Evolutionary conservation across 53 echinoderm and acorn worm species (phyloP).

Genomic region (Crossaster papposus): DNA sequence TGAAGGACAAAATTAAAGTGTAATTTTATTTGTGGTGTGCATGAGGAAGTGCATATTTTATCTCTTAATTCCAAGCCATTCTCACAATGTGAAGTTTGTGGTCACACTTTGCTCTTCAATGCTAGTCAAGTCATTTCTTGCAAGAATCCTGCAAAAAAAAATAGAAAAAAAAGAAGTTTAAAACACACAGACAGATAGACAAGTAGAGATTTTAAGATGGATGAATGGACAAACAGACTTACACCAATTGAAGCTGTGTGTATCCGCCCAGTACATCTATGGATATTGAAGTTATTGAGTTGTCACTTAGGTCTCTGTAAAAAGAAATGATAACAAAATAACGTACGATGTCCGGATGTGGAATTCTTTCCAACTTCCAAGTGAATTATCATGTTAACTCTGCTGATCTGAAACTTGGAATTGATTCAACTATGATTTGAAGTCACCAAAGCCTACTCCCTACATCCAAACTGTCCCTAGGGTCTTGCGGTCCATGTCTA

Average conservation of each 20-base stretch:
- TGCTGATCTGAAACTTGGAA: too few relatives aligned
- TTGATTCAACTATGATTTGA: too few relatives aligned
- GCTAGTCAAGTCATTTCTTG: conserved; percentile 34
- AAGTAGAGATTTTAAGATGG: background rate
- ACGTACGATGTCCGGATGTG: too few relatives aligned
- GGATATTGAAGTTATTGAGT: conserved; percentile 6
- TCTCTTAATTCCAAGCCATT: too few relatives aligned
- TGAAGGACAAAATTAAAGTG: too few relatives aligned
- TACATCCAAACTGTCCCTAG: background rate
- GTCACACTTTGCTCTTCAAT: conserved; percentile 25
- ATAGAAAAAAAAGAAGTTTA: background rate
- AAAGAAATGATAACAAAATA: background rate
- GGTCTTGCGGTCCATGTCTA: background rate
- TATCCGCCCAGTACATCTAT: background rate
- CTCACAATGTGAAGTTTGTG: conserved; percentile 28
- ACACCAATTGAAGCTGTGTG: conserved; percentile 29
- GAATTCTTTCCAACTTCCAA: too few relatives aligned
- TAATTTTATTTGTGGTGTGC: too few relatives aligned
- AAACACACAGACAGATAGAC: background rate
- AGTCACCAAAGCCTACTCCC: background rate
- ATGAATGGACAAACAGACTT: background rate
- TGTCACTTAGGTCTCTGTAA: conserved; percentile 37
- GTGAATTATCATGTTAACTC: too few relatives aligned
- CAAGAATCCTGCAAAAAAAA: conserved; percentile 15
- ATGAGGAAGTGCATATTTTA: too few relatives aligned